These are phyloP conservation scores for Aricia agestis DNA, from an alignment of 1,140 invertebrate genomes.

Conservation along the genomic window DNA sequence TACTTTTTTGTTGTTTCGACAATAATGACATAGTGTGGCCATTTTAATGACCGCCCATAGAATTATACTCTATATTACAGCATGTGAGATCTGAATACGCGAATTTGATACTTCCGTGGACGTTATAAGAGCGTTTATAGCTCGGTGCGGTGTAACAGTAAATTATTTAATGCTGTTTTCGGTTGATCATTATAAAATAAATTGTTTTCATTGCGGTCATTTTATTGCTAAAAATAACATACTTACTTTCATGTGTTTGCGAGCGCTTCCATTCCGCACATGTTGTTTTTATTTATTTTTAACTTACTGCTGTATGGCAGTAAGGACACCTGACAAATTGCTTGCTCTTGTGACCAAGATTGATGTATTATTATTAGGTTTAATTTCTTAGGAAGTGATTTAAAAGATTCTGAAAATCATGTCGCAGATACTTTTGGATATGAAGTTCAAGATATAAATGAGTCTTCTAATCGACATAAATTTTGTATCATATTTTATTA, in stretches of 20 bases:
- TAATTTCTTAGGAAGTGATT: not conserved
- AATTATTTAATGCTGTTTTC: not conserved
- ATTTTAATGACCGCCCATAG: conserved; percentile 57
- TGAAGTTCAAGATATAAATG: no score
- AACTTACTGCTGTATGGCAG: not conserved
- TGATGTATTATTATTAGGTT: not conserved
- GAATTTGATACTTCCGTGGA: conserved; percentile 29
- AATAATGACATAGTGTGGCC: conserved; percentile 64
- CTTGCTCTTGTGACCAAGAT: not conserved
- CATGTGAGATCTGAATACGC: conserved; percentile 37
- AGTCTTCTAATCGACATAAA: no score
- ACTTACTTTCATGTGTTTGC: conserved; percentile 3
- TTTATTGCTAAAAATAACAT: conserved; percentile 1
- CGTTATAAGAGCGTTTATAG: not conserved
- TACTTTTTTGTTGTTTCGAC: conserved; percentile 66
- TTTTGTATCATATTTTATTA: no score
- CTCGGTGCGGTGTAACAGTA: not conserved
- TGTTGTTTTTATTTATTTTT: not conserved
- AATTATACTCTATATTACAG: conserved; percentile 26
- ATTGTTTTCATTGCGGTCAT: conserved; percentile 9
- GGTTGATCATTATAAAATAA: not conserved
- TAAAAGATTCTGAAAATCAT: not conserved
- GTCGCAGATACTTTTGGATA: no score
- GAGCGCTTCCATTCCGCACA: not conserved
- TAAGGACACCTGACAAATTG: not conserved